Evolutionary conservation across 2,113 vertebrate genomes (phyloP), one percentile per base, ranked within the genome.

Genomic region (Equus quagga): DNA sequence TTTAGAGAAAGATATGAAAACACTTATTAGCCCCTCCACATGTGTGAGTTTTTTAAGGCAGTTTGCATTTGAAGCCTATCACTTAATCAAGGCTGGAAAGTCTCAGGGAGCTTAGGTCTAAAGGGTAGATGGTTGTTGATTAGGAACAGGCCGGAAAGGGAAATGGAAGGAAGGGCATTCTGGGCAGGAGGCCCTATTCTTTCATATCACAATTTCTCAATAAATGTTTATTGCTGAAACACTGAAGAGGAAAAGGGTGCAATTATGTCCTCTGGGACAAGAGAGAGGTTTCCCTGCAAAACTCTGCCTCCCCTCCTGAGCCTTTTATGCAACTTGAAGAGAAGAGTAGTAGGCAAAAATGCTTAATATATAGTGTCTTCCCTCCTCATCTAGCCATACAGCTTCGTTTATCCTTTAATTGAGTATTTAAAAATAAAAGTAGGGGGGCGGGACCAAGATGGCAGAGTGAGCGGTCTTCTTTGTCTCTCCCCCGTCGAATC

Each of bases 321-420:
- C 62, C 41, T 97, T 80, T 51, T 54, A 64, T 56, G 7, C 60
- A 72, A 51, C 36, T 83, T 33, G 80, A 31, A 83, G n/a, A 67
- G 21, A 73, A 94, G 18, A 65, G 9, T 41, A 41, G 36, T 72
- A 33, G 31, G 46, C 44, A 56, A 82, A 69, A 54, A 76, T 83
- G 3, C 33, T 65, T 54, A 56, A 84, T 58, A 64, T 69, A 54
- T 14, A 26, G 21, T 69, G 33, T 58, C 79, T 87, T 88, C 81
- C 54, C 24, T 62, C 44, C 31, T 81, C 73, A 51, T 28, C 60
- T 73, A 36, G 54, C 31, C 26, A 41, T 5, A 31, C 21, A 51
- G 13, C 19, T 64, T 96, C 69, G 23, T 49, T 97, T 97, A 72
- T 58, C 60, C 80, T 92, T 87, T 64, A 62, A 46, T 56, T 89